Evolutionary conservation across 2,888 invertebrate genomes (phyloP).

Genomic region (Agriopis aurantiaria): DNA sequence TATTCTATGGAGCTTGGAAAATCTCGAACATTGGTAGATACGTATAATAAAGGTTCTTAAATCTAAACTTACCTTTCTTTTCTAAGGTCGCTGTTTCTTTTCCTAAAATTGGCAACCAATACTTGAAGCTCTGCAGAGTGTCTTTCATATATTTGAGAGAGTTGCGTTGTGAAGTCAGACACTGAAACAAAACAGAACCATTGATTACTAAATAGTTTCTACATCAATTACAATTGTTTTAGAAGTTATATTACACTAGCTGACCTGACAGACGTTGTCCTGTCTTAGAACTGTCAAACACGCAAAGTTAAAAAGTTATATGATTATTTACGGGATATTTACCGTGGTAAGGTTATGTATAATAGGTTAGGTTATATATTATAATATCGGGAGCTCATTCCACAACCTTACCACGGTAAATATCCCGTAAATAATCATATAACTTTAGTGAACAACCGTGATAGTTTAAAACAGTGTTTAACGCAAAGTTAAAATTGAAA

Average conservation of each 20-base stretch:
- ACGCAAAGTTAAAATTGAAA: too few species aligned
- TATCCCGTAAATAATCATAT: too few species aligned
- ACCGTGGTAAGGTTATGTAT: too few species aligned
- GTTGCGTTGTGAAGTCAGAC: slow-evolving; percentile 95
- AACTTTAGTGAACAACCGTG: too few species aligned
- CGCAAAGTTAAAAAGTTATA: too few species aligned
- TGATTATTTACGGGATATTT: too few species aligned
- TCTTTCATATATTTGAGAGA: slow-evolving; percentile 95
- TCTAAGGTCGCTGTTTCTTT: slow-evolving; percentile 93
- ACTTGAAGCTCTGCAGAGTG: slow-evolving; percentile 95
- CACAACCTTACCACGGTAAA: too few species aligned
- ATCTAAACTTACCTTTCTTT: slow-evolving; percentile 90
- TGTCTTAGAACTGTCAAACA: too few species aligned
- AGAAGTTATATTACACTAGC: neutral
- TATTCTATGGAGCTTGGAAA: neutral
- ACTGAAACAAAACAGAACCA: slow-evolving; percentile 88
- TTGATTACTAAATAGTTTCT: neutral
- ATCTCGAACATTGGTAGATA: neutral
- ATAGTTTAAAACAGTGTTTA: too few species aligned
- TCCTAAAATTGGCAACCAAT: slow-evolving; percentile 94
- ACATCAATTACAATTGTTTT: neutral
- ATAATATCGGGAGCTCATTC: too few species aligned
- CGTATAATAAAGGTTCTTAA: neutral
- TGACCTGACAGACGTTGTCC: too few species aligned
- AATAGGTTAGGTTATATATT: too few species aligned